A percentile compares a stretch with the other conserved stretches of the same genome.
These are phyloP conservation scores for Leguminivora glycinivorella DNA, from an alignment of 1,140 invertebrate genomes.

Conservation along the genomic window DNA sequence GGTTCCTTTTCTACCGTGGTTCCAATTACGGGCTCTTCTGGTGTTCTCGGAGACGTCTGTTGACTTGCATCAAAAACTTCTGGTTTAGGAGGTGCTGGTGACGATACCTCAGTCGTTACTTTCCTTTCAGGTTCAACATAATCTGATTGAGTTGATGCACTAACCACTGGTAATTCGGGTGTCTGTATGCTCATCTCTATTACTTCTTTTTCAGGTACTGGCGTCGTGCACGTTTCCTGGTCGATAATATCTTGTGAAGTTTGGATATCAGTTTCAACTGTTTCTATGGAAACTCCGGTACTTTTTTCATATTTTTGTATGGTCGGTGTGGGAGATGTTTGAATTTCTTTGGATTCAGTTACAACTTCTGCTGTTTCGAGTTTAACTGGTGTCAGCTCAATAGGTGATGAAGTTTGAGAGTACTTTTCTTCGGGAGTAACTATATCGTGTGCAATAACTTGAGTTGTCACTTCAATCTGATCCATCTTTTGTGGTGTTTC, in stretches of 20 bases:
- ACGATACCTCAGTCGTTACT: conserved; percentile 7
- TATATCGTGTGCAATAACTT: conserved; percentile 69
- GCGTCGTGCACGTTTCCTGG: conserved; percentile 68
- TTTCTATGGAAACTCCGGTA: conserved; percentile 64
- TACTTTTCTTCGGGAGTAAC: conserved; percentile 67
- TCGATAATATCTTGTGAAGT: conserved; percentile 70
- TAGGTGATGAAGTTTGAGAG: conserved; percentile 69
- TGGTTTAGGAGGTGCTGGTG: conserved; percentile 23
- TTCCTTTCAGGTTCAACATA: conserved; percentile 31
- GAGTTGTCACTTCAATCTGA: conserved; percentile 64
- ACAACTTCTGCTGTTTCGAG: conserved; percentile 47
- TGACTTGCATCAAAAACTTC: conserved; percentile 28
- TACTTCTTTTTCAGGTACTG: conserved; percentile 53
- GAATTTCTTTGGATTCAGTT: conserved; percentile 70
- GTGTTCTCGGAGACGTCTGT: conserved; percentile 30
- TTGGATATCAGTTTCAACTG: conserved; percentile 68
- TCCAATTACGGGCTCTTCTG: not conserved
- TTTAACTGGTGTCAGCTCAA: conserved; percentile 37
- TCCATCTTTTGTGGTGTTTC: conserved; percentile 53
- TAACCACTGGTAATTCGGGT: conserved; percentile 54
- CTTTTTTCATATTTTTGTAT: conserved; percentile 67
- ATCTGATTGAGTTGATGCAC: conserved; percentile 64
- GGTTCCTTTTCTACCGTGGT: conserved; percentile 5
- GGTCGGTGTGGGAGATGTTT: conserved; percentile 64
- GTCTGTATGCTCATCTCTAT: conserved; percentile 79